phyloP scores from a whole-genome alignment of 1,140 invertebrate species.

The Anastatus disparis region DNA sequence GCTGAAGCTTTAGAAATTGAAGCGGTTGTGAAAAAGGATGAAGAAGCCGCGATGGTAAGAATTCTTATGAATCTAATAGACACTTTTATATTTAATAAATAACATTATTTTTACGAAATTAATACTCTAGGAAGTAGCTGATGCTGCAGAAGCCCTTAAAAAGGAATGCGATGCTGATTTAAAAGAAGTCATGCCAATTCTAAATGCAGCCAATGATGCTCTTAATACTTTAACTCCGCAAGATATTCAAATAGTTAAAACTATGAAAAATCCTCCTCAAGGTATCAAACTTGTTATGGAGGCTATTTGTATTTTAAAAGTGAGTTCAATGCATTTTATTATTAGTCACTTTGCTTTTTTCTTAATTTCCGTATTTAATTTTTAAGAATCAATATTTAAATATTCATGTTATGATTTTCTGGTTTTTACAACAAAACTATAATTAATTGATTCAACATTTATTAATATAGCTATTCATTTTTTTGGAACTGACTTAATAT shows the following conservation, averaged over 20 bases:
- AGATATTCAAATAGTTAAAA: constrained; percentile 94
- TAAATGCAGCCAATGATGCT: constrained; percentile 88
- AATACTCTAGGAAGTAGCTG: constrained; percentile 56
- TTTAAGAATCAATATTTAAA: not conserved
- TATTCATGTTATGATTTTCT: too few relatives aligned
- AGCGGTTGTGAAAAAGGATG: constrained; percentile 74
- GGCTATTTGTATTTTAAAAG: constrained; percentile 93
- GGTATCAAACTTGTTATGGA: constrained; percentile 96
- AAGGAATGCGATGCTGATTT: constrained; percentile 94
- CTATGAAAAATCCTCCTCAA: constrained; percentile 96
- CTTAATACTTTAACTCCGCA: constrained; percentile 91
- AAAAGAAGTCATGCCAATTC: constrained; percentile 91
- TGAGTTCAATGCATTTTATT: too few relatives aligned
- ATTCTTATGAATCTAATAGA: too few relatives aligned
- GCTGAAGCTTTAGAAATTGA: constrained; percentile 83
- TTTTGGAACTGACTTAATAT: too few relatives aligned
- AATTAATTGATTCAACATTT: too few relatives aligned
- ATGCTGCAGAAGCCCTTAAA: constrained; percentile 86
- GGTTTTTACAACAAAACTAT: too few relatives aligned
- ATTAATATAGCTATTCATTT: too few relatives aligned
- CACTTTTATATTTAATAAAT: too few relatives aligned
- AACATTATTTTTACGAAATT: too few relatives aligned
- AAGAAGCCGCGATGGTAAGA: constrained; percentile 74
- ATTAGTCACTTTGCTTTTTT: too few relatives aligned
- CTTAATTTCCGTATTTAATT: not conserved